These are phyloP conservation scores for Mormyrus iriodes DNA, from an alignment of 2,113 vertebrate genomes.

Conservation along the genomic window DNA sequence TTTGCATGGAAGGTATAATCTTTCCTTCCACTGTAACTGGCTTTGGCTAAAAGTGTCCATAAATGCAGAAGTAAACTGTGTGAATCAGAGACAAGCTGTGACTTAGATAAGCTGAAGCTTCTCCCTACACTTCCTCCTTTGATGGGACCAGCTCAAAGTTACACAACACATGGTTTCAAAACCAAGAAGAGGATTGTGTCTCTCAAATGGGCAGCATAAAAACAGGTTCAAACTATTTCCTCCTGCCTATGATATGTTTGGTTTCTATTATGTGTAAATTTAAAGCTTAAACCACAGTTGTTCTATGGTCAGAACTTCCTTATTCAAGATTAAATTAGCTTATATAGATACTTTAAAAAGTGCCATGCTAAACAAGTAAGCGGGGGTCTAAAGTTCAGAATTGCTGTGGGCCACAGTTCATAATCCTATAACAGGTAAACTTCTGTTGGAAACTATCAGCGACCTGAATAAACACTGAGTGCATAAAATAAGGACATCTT, in stretches of 20 bases:
- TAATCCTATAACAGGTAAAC: not conserved
- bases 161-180: not conserved
- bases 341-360: not conserved
- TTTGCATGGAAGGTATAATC: no score
- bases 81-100: not conserved
- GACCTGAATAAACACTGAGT: not conserved
- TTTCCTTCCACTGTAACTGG: no score
- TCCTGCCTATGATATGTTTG: not conserved
- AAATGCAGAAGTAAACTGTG: no score
- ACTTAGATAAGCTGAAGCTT: not conserved
- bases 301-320: not conserved
- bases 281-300: not conserved
- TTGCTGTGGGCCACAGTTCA: not conserved
- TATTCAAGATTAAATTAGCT: not conserved
- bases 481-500: not conserved
- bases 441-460: not conserved
- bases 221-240: not conserved
- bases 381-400: not conserved
- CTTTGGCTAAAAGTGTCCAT: no score
- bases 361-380: not conserved
- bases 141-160: not conserved
- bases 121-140: not conserved
- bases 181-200: not conserved
- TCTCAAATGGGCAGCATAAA: not conserved
- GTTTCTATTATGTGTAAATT: not conserved